Evolutionary conservation across 2,888 invertebrate species (phyloP), one percentile per base, ranked within the genome.

Genomic region (Cheilosia scutellata): DNA sequence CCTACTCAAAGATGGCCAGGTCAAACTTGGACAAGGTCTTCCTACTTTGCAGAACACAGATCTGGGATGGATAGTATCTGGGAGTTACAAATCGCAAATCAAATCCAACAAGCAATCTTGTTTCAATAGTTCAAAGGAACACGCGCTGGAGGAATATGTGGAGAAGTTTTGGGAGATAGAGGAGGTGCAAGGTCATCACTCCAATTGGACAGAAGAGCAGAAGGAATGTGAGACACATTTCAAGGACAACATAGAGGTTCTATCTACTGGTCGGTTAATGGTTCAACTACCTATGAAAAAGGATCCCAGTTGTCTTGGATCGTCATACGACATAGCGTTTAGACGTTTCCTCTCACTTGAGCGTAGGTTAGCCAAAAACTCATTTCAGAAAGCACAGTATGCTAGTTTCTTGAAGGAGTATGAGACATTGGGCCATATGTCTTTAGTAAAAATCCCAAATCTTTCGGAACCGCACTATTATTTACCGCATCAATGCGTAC

Each of bases 401-500:
- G 5, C 1, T 6, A n/a, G n/a, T 25, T 49, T 49, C 13, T 25
- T 49, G 13, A 20, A 25, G 25, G 49, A 49, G 16, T 47, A 47
- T 47, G 44, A 47, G n/a, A 6, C 6, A n/a, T 47, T 47, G 44
- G 44, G 44, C n/a, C 16, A 47, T 16, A 47, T 47, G 44, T 25
- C n/a, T 3, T 2, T 51, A 51, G 51, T 27, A 51, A 7, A 7
- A 25, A 3, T 4, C 7, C 27, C 51, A 9, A 51, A 51, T 9
- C 11, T 51, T 0, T 6, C 6, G 13, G 27, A 51, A 51, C 9
- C 51, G 0, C 51, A 51, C 27, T 51, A 51, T 27, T 51, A 25
- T 13, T 27, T 87, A 25, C 80, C 87, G 2, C 83, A 83, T 49
- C 78, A 87, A 25, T 87, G 62, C 25, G 87, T 87, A 1, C 37